These are phyloP conservation scores for Dynastes grantii DNA, from an alignment of 2,888 invertebrate genomes.

Conservation along the genomic window DNA sequence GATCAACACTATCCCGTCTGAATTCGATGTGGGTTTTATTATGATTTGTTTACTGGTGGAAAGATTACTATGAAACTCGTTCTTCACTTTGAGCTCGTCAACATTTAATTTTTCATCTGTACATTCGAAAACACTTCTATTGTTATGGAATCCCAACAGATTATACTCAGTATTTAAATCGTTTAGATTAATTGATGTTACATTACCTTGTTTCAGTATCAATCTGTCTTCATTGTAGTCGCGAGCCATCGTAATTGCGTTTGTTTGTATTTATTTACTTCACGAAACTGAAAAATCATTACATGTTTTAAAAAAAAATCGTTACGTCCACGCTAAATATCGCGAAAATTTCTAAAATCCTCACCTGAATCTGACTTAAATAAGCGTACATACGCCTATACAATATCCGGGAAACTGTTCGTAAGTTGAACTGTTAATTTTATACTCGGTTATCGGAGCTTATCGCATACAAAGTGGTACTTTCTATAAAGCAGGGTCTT, in stretches of 20 bases:
- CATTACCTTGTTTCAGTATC: slow-evolving; percentile 35
- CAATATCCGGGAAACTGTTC: not conserved
- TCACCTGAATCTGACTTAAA: slow-evolving; percentile 17
- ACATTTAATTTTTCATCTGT: slow-evolving; percentile 22
- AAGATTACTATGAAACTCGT: not conserved
- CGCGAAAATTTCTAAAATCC: not conserved
- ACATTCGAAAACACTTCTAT: slow-evolving; percentile 41
- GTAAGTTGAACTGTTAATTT: not conserved
- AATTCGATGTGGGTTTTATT: slow-evolving; percentile 17
- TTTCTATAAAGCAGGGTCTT: slow-evolving; percentile 8
- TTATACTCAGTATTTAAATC: slow-evolving; percentile 42
- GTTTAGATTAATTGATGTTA: slow-evolving; percentile 40
- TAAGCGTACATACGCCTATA: not conserved
- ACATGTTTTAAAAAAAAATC: not conserved
- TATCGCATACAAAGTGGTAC: not conserved
- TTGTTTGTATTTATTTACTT: not conserved
- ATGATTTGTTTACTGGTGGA: slow-evolving; percentile 19
- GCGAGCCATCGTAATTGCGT: slow-evolving; percentile 22
- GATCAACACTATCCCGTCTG: slow-evolving; percentile 28
- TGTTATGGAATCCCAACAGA: slow-evolving; percentile 40
- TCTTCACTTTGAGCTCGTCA: not conserved
- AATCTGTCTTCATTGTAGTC: slow-evolving; percentile 18
- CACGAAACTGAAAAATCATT: not conserved
- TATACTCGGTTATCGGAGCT: not conserved
- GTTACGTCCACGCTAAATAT: not conserved